Conservation (phyloP, 2,113 vertebrate genomes). For the Porphyrio hochstetteri region DNA sequence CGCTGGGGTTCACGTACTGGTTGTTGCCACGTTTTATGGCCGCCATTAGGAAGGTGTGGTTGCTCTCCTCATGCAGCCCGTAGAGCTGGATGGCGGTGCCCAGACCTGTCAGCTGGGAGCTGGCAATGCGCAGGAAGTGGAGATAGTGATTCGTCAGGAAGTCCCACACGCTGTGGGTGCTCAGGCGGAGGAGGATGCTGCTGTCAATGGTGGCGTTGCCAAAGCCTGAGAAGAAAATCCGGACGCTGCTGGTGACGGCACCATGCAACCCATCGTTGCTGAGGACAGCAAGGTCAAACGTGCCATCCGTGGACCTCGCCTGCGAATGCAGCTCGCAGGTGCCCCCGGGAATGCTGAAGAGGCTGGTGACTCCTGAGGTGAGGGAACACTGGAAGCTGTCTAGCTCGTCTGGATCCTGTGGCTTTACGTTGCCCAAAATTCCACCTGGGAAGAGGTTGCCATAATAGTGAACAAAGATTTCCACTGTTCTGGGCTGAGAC, state of each 20-base stretch:
- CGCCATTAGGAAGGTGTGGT: constrained; percentile 90
- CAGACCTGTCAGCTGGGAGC: constrained; percentile 89
- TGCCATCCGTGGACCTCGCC: constrained; percentile 87
- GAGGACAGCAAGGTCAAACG: constrained; percentile 86
- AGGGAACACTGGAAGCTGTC: constrained; percentile 93
- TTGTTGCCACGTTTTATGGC: constrained; percentile 84
- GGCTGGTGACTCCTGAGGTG: constrained; percentile 83
- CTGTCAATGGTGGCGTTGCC: constrained; percentile 91
- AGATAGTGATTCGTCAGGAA: constrained; percentile 94
- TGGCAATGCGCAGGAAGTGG: constrained; percentile 89
- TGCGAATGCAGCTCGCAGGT: constrained; percentile 89
- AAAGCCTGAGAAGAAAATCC: constrained; percentile 88
- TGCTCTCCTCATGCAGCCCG: constrained; percentile 85
- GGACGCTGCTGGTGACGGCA: constrained; percentile 84
- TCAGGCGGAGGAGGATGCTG: constrained; percentile 90
- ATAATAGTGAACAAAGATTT: constrained; percentile 93
- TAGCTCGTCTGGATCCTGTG: constrained; percentile 90
- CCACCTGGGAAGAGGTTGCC: constrained; percentile 93
- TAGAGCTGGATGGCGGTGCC: constrained; percentile 91
- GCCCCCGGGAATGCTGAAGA: constrained; percentile 88
- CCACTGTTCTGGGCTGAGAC: constrained; percentile 88
- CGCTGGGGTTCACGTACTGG: constrained; percentile 92
- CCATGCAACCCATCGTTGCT: constrained; percentile 89
- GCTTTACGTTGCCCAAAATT: constrained; percentile 87
- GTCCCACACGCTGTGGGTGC: constrained; percentile 76